Percentiles rank a stretch among this genome's conserved stretches.
phyloP scores from a whole-genome alignment of 2,113 vertebrate genomes.

The Peucedramus taeniatus region DNA sequence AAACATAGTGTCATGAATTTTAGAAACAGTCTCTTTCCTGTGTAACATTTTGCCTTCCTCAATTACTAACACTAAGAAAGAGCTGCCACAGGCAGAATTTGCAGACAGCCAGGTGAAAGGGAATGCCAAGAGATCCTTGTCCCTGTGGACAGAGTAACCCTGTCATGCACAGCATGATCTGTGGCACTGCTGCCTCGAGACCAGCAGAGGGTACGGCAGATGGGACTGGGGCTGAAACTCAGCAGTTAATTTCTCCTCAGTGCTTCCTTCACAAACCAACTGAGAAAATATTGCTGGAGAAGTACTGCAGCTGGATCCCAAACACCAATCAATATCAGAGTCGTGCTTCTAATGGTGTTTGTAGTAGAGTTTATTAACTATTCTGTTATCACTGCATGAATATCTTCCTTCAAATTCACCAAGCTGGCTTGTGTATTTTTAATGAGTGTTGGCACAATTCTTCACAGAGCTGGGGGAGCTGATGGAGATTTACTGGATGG shows the following conservation, averaged over 20 bases:
- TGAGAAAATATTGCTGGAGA: neutral
- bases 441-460: constrained; percentile 27
- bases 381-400: neutral
- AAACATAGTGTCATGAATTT: neutral
- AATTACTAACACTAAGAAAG: neutral
- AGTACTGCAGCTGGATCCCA: neutral
- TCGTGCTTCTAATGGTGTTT: neutral
- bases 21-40: neutral
- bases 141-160: neutral
- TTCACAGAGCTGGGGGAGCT: neutral
- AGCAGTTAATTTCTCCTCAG: neutral
- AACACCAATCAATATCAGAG: neutral
- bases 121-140: neutral
- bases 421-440: neutral
- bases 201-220: neutral
- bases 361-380: neutral
- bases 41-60: neutral
- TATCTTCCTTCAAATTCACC: constrained; percentile 1
- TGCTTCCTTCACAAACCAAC: neutral
- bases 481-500: neutral
- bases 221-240: neutral
- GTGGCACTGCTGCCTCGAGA: neutral
- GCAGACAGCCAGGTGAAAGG: neutral
- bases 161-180: neutral
- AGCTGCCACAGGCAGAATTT: neutral